These are phyloP conservation scores for Acanthisitta chloris DNA, from an alignment of 2,113 vertebrate species.

Conservation along the genomic window DNA sequence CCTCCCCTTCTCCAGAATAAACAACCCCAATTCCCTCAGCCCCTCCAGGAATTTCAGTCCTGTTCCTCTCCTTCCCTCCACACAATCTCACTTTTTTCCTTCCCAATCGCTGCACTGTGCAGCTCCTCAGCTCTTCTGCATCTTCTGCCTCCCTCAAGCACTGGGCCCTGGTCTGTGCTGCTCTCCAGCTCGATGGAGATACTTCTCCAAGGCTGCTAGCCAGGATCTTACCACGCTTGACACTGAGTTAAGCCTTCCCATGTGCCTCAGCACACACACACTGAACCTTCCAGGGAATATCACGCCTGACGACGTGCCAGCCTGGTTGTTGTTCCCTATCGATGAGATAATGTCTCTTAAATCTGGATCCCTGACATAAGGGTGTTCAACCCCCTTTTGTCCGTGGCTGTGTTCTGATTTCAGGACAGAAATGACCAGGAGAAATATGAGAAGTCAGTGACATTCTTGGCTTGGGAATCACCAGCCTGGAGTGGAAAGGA, in stretches of 20 bases:
- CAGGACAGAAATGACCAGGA: slow-evolving; percentile 60
- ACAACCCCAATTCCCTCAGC: neutral
- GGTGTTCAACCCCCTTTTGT: neutral
- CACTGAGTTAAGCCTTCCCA: neutral
- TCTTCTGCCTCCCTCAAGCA: neutral
- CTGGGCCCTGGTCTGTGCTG: rapidly evolving
- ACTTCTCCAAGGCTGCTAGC: neutral
- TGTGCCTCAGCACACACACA: rapidly evolving
- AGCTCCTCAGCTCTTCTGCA: neutral
- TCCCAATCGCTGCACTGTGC: neutral
- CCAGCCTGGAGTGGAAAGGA: slow-evolving; percentile 59
- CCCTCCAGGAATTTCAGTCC: neutral
- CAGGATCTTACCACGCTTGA: neutral
- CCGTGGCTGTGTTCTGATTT: slow-evolving; percentile 4
- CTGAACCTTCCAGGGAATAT: neutral
- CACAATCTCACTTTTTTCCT: neutral
- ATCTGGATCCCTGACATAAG: slow-evolving; percentile 54
- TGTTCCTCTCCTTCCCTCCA: neutral
- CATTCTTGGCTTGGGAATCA: slow-evolving; percentile 68
- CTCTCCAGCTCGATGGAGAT: neutral
- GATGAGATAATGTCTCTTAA: slow-evolving; percentile 74
- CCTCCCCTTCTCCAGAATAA: neutral
- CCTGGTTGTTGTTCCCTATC: neutral
- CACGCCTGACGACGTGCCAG: neutral
- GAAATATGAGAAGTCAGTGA: slow-evolving; percentile 68